These are phyloP conservation scores for Cyclura pinguis DNA, from an alignment of 2,797 vertebrate genomes.

Conservation along the genomic window DNA sequence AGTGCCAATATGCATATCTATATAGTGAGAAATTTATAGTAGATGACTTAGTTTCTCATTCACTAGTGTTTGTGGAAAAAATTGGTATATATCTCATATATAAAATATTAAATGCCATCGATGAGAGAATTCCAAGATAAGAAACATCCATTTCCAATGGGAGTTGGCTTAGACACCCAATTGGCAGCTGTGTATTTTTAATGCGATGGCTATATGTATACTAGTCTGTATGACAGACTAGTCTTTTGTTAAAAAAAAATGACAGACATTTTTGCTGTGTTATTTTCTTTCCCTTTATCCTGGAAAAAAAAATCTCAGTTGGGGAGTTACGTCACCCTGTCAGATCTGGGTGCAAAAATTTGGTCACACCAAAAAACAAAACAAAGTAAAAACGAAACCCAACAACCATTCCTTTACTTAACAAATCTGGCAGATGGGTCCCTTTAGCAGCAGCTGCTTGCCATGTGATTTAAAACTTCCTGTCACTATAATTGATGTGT, in stretches of 20 bases:
- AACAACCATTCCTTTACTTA: conserved; percentile 71
- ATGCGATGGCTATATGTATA: conserved; percentile 28
- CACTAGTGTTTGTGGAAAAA: conserved; percentile 4
- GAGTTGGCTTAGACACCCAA: conserved; percentile 24
- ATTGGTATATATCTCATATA: conserved; percentile 4
- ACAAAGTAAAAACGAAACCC: background rate
- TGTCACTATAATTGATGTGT: conserved; percentile 99
- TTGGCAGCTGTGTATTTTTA: conserved; percentile 17
- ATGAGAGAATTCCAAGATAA: conserved; percentile 44
- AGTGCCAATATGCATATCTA: background rate
- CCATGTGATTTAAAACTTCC: conserved; percentile 98
- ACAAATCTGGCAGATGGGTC: conserved; percentile 82
- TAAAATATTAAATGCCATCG: conserved; percentile 1
- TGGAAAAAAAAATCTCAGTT: conserved; percentile 75
- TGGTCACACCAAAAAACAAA: conserved; percentile 78
- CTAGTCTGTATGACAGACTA: conserved; percentile 57
- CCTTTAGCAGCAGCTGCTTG: conserved; percentile 93
- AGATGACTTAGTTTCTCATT: conserved; percentile 20
- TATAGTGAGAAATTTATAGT: conserved; percentile 17
- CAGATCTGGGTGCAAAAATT: conserved; percentile 80
- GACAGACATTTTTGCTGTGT: conserved; percentile 69
- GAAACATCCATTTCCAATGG: conserved; percentile 34
- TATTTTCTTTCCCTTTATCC: conserved; percentile 77
- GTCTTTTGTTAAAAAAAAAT: conserved; percentile 63
- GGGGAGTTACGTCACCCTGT: conserved; percentile 78